Base-by-base conservation (phyloP, 2,113 vertebrate species). In the Sinosuthora webbiana region DNA sequence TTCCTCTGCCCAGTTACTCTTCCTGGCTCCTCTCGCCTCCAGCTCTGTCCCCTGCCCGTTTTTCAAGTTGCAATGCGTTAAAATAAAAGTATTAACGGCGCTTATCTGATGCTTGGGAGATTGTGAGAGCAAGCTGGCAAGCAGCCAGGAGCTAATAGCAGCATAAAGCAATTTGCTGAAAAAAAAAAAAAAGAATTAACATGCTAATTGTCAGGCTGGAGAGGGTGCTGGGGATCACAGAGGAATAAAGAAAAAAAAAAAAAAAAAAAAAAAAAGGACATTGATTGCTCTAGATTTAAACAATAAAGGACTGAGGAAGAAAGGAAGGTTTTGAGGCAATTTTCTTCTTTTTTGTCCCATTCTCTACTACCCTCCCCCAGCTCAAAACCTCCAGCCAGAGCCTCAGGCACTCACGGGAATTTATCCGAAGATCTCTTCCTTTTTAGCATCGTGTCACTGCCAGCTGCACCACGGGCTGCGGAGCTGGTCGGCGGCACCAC, bases 151-250 rank as follows among this genome's bases (percentile, higher is more conserved):
- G 77, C 78, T 96, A 97, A 98, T 95, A 87, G 94, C 90, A 69
- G 78, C 83, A 85, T 92, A 96, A 96, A 97, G 97, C 95, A 80
- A 88, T 95, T 90, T 91, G 92, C 85, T 90, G 91, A 9, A 35
- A 57, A 50, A 2, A 15, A 22, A 47, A 53, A 50, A 52, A 90
- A 79, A 67, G 63, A 83, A 60, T 75, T 97, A 96, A 91, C 96
- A 94, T 95, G 89, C 60, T 97, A 96, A 96, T 97, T 96, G 95
- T 79, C 90, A 86, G 95, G 90, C 90, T 94, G 94, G 83, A 96
- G 86, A 94, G 89, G 73, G 94, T 95, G 92, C 85, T 65, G 83
- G 70, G 70, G 80, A 81, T 49, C 35, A 24, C 4, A 27, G 3
- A 10, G 70, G 15, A 30, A 6, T 74, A 1, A 13, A 24, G 8